A percentile compares a stretch with the other conserved stretches of the same genome.
Evolutionary conservation across 2,888 invertebrate species (phyloP).

Genomic region (Patella ulyssiponensis): DNA sequence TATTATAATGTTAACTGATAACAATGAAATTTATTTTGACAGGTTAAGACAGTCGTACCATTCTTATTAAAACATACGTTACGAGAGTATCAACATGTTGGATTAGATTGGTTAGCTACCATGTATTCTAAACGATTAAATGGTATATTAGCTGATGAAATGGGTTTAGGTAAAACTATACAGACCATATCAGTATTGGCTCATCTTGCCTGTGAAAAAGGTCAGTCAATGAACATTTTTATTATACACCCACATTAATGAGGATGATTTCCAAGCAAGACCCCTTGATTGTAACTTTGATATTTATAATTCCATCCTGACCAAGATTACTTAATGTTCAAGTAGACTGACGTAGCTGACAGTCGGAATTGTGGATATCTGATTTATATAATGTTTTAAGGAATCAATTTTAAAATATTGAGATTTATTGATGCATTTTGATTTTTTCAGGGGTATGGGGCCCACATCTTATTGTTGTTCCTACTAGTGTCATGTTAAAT

Average conservation of each 20-base stretch:
- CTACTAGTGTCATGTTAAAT: conserved; percentile 99
- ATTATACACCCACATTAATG: no score
- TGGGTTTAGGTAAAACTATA: conserved; percentile 97
- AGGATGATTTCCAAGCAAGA: no score
- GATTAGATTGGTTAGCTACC: conserved; percentile 98
- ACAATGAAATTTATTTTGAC: conserved; percentile 36
- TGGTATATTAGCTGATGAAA: conserved; percentile 98
- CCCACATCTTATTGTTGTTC: conserved; percentile 98
- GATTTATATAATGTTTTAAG: not conserved
- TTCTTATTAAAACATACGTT: conserved; percentile 89
- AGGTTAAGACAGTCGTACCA: conserved; percentile 93
- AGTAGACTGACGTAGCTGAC: not conserved
- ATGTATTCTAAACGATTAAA: conserved; percentile 84
- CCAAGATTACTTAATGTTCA: not conserved
- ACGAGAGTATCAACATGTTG: conserved; percentile 98
- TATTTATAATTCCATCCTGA: no score
- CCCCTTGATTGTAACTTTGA: no score
- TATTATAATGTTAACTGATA: not conserved
- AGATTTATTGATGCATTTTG: not conserved
- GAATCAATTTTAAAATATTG: not conserved
- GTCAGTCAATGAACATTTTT: conserved; percentile 33
- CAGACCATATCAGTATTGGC: conserved; percentile 97
- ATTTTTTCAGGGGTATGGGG: conserved; percentile 86
- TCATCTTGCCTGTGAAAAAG: conserved; percentile 80
- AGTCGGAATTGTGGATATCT: not conserved